These are phyloP conservation scores for Hydrotaea diabolus DNA, from an alignment of 2,888 invertebrate species.

Conservation along the genomic window DNA sequence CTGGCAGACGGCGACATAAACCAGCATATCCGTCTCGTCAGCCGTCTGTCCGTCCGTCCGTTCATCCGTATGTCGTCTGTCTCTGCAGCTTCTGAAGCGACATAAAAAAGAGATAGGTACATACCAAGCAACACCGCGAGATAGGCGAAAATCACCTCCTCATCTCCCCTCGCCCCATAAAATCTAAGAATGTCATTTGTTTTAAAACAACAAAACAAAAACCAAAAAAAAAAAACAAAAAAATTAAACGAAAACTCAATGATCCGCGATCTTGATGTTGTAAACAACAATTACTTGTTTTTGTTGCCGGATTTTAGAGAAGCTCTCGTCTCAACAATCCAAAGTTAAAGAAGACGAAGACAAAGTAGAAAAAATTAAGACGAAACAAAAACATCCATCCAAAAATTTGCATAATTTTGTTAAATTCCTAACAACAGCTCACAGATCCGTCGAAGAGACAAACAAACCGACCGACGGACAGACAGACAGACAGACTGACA, in stretches of 20 bases:
- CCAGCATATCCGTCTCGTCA: conserved; percentile 9
- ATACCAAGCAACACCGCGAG: neutral
- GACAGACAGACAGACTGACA: conserved; percentile 13
- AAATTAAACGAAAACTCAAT: neutral
- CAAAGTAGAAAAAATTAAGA: neutral
- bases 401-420: conserved; percentile 26
- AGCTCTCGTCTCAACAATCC: neutral
- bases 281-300: neutral
- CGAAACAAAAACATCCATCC: conserved; percentile 4
- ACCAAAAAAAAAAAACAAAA: no score
- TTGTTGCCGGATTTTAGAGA: neutral
- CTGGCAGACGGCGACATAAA: conserved; percentile 12
- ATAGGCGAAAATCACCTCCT: neutral
- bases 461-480: conserved; percentile 19
- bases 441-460: neutral
- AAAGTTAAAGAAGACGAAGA: neutral
- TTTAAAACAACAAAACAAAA: neutral
- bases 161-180: neutral
- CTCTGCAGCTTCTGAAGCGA: neutral
- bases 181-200: conserved; percentile 15
- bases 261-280: conserved; percentile 35
- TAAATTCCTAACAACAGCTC: neutral
- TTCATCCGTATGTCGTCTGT: neutral
- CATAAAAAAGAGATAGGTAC: neutral
- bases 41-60: conserved; percentile 9